Evolutionary conservation across 2,888 invertebrate species (phyloP).

Genomic region (Tetramorium bicarinatum): DNA sequence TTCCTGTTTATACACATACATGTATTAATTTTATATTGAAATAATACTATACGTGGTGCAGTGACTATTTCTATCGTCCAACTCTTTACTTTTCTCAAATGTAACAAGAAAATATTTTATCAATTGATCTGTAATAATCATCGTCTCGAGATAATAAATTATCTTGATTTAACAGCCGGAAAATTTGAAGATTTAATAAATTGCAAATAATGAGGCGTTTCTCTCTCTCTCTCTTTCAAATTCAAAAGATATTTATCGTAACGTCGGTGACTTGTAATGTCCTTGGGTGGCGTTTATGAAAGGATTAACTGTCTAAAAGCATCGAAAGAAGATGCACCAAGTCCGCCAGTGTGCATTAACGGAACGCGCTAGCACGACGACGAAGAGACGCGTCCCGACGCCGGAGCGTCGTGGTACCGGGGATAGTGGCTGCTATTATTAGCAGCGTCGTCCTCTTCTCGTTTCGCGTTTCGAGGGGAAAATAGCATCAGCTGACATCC

Average conservation of each 20-base stretch:
- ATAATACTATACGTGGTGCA: not conserved
- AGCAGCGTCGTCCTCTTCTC: conserved; percentile 70
- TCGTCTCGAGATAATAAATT: not conserved
- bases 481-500: conserved; percentile 72
- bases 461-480: conserved; percentile 65
- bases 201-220: not conserved
- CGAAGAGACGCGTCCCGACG: conserved; percentile 64
- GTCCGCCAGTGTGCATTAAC: conserved; percentile 26
- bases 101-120: not conserved
- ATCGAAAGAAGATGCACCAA: not conserved
- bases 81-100: conserved; percentile 6
- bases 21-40: not conserved
- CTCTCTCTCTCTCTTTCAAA: too few species aligned
- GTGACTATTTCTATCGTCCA: conserved; percentile 1
- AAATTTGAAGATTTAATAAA: conserved; percentile 1
- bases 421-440: conserved; percentile 70
- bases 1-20: not conserved
- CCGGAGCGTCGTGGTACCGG: conserved; percentile 70
- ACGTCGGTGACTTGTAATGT: not conserved
- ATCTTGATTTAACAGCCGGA: not conserved
- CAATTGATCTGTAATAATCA: not conserved
- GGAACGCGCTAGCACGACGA: conserved; percentile 13
- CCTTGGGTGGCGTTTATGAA: conserved; percentile 13
- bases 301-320: conserved; percentile 34
- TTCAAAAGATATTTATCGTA: not conserved